Conservation (phyloP, 2,113 vertebrate genomes). For the Carettochelys insculpta region DNA sequence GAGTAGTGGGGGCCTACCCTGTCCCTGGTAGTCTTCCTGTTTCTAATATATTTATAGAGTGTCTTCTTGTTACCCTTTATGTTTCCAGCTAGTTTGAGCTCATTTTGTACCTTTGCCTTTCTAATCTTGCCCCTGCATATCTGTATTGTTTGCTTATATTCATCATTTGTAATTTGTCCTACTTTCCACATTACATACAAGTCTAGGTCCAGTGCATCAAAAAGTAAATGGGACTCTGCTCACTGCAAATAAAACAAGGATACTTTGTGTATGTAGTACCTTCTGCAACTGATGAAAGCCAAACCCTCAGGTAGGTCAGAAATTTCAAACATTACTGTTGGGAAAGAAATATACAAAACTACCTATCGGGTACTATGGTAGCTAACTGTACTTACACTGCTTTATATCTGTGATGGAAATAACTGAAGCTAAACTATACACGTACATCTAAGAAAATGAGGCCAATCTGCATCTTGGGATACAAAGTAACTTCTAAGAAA, state of each 20-base stretch:
- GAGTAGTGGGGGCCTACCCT: too few relatives aligned
- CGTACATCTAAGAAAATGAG: neutral
- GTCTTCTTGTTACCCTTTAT: too few relatives aligned
- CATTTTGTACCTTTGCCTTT: too few relatives aligned
- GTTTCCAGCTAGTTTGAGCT: too few relatives aligned
- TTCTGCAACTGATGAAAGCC: neutral
- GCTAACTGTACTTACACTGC: neutral
- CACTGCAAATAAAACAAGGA: neutral
- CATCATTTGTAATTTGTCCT: too few relatives aligned
- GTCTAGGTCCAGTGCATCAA: slow-evolving; percentile 10
- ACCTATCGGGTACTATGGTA: neutral
- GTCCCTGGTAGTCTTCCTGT: too few relatives aligned
- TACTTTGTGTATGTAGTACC: neutral
- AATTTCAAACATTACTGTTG: neutral
- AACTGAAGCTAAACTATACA: neutral
- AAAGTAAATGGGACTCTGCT: neutral
- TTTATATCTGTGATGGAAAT: neutral
- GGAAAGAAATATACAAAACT: neutral
- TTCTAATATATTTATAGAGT: too few relatives aligned
- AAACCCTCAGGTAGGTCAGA: neutral
- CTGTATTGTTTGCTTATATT: too few relatives aligned
- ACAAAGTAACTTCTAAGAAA: neutral
- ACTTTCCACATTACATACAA: neutral
- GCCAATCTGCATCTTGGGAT: neutral
- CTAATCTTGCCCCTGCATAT: too few relatives aligned